Base-by-base conservation (phyloP, 2,113 vertebrate species). In the Oreochromis aureus region DNA sequence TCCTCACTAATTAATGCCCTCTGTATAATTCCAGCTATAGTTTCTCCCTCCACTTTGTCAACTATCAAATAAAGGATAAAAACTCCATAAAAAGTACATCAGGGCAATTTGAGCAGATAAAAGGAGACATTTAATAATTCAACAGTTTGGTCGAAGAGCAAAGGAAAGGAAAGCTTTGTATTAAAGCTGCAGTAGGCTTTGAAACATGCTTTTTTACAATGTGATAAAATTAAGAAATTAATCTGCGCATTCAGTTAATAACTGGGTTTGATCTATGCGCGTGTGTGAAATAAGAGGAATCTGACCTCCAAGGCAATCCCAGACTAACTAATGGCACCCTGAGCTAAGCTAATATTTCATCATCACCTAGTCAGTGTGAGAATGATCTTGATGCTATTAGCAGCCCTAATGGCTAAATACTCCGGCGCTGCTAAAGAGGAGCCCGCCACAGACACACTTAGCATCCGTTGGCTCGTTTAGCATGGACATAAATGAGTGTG, bases 291-390 rank as follows among this genome's bases (percentile, higher is more conserved):
- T 90, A 79, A 86, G 85, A 83, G 73, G 61, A 82, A 89, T 85
- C 89, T 92, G 95, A 95, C 93, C 93, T 95, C 93, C 85, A 93
- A 89, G 87, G 90, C 84, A 80, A 93, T 86, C 79, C 89, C 87
- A 89, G 87, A 88, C 92, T 90, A 90, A 93, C 88, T 93, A 95
- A 94, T 92, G 91, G 87, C 18, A 24, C 54, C 80, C 85, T 48
- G 78, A 87, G 83, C 91, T 91, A 91, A 94, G 93, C 93, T 95
- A 94, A 95, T 96, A 95, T 95, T 94, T 95, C 93, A 93, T 95
- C 93, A 95, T 95, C 91, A 92, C 85, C 88, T 79, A 53, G 53
- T 73, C 69, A 4, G 81, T 87, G 92, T 90, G 91, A 83, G 91
- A 94, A 93, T 91, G 89, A 92, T 94, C 94, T 81, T 86, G 91